These are phyloP conservation scores for Colletes latitarsis DNA, from an alignment of 1,140 invertebrate genomes.

Conservation along the genomic window DNA sequence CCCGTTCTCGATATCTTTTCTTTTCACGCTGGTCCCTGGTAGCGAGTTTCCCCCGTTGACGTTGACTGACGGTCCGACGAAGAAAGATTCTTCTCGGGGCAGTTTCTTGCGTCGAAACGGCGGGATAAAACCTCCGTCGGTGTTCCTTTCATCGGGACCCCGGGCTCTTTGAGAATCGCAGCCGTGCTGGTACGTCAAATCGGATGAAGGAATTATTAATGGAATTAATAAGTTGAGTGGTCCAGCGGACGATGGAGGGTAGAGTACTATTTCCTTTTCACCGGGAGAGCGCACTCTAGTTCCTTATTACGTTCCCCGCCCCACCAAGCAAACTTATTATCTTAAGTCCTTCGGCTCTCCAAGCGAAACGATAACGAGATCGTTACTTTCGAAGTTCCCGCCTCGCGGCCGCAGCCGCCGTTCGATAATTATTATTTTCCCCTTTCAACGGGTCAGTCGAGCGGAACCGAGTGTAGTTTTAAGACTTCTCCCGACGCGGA, in stretches of 20 bases:
- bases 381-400: constrained; percentile 64
- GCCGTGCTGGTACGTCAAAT: constrained; percentile 52
- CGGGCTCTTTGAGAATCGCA: constrained; percentile 46
- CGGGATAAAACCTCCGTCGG: constrained; percentile 29
- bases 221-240: constrained; percentile 66
- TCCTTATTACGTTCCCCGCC: constrained; percentile 63
- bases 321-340: constrained; percentile 64
- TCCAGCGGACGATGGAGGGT: constrained; percentile 34
- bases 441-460: constrained; percentile 20
- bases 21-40: too few relatives aligned
- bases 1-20: neutral
- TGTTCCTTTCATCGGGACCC: neutral
- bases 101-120: neutral
- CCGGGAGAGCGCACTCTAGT: constrained; percentile 55
- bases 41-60: neutral
- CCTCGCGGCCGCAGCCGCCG: constrained; percentile 45
- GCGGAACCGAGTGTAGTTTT: constrained; percentile 10
- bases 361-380: constrained; percentile 64
- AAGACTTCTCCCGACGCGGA: neutral
- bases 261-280: constrained; percentile 57
- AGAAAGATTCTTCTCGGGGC: neutral
- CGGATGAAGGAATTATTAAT: constrained; percentile 65
- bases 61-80: neutral
- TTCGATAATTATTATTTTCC: constrained; percentile 55
- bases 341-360: constrained; percentile 62